Conservation (phyloP, 2,113 vertebrate genomes). For the Recurvirostra avosetta region DNA sequence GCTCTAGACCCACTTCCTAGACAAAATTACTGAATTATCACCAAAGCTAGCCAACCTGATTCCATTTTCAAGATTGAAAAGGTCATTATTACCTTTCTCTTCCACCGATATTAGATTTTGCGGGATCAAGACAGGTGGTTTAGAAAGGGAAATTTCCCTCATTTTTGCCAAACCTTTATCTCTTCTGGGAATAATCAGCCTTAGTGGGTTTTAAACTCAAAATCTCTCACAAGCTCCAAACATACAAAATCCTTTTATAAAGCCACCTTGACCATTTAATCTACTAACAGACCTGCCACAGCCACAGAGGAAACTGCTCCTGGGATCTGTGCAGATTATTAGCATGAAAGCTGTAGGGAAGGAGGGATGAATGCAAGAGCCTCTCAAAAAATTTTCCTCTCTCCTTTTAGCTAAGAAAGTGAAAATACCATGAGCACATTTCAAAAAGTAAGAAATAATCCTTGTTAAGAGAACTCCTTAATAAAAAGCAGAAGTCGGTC, state of each 20-base stretch:
- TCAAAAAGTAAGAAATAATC: neutral
- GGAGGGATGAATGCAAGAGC: neutral
- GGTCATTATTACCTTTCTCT: neutral
- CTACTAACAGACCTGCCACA: neutral
- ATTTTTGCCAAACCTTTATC: neutral
- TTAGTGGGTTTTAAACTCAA: neutral
- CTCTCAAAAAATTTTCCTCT: neutral
- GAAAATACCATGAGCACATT: neutral
- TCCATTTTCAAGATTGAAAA: neutral
- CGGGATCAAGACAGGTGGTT: neutral
- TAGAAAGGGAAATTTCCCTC: neutral
- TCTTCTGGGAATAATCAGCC: constrained; percentile 2
- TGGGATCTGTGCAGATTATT: neutral
- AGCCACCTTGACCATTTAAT: neutral
- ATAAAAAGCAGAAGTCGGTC: neutral
- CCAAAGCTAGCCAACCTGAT: neutral
- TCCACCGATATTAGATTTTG: neutral
- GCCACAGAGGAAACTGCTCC: neutral
- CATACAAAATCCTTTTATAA: constrained; percentile 8
- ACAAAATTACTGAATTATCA: neutral
- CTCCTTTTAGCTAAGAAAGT: neutral
- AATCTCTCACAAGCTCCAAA: constrained; percentile 17
- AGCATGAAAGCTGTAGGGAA: neutral
- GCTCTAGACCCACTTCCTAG: neutral
- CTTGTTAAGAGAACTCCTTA: neutral